phyloP scores from a whole-genome alignment of 2,797 vertebrate species.

The Falco berigora region DNA sequence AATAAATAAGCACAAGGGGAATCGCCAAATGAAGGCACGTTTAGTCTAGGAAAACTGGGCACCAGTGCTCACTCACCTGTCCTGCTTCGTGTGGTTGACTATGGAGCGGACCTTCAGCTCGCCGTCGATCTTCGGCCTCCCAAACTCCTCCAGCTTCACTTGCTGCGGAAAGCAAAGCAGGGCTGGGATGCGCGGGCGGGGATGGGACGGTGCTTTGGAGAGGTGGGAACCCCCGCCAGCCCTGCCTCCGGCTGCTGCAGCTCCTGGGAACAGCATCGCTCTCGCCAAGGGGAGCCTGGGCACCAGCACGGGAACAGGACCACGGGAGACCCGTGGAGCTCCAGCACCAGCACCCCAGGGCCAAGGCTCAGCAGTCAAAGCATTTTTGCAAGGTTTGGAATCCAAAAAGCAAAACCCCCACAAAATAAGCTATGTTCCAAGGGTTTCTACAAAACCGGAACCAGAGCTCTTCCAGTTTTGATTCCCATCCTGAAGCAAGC shows the following conservation, averaged over 20 bases:
- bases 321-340: background rate
- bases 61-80: slow-evolving; percentile 77
- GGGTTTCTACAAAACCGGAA: background rate
- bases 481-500: background rate
- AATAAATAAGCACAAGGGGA: background rate
- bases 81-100: slow-evolving; percentile 94
- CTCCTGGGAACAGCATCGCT: background rate
- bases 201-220: background rate
- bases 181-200: background rate
- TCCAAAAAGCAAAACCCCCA: background rate
- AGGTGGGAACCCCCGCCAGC: background rate
- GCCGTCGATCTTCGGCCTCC: slow-evolving; percentile 95
- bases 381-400: background rate
- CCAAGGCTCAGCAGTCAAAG: background rate
- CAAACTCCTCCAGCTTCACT: slow-evolving; percentile 92
- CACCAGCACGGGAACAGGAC: rapidly evolving
- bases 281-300: background rate
- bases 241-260: background rate
- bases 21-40: rapidly evolving
- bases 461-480: background rate
- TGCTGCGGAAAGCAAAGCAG: slow-evolving; percentile 76
- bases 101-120: slow-evolving; percentile 96
- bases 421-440: background rate
- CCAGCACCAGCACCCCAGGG: background rate
- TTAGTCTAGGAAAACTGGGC: background rate